Evolutionary conservation across 2,797 vertebrate species (phyloP).

Genomic region (Coracias cyanogaster): DNA sequence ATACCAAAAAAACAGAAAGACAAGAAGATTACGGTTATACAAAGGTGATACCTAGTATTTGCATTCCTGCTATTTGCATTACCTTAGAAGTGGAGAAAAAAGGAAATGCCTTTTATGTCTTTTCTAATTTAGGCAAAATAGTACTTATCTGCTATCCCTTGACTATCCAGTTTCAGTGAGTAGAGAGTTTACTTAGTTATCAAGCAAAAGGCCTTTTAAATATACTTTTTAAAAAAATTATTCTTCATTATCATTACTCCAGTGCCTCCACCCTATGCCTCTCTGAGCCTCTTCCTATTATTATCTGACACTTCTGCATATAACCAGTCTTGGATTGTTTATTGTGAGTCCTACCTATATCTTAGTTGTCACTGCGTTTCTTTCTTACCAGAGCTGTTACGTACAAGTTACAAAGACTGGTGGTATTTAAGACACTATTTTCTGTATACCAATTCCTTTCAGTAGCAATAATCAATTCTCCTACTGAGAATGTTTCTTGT

Average conservation of each 20-base stretch:
- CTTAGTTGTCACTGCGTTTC: neutral
- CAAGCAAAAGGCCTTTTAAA: neutral
- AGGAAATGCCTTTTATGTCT: neutral
- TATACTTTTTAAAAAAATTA: neutral
- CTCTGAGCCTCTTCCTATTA: neutral
- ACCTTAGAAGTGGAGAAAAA: neutral
- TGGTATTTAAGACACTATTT: neutral
- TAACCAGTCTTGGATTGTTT: neutral
- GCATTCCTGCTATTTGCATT: neutral
- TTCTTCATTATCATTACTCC: neutral
- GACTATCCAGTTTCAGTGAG: neutral
- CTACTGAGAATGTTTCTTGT: neutral
- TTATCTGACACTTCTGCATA: neutral
- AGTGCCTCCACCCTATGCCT: neutral
- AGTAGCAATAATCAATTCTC: neutral
- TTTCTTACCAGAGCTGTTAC: neutral
- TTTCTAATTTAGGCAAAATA: neutral
- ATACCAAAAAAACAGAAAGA: neutral
- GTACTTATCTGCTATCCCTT: neutral
- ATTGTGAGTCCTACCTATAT: neutral
- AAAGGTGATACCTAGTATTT: neutral
- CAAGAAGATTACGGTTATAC: neutral
- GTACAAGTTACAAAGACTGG: neutral
- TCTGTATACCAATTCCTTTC: neutral
- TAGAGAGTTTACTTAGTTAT: neutral